phyloP scores from a whole-genome alignment of 2,888 invertebrate genomes.

The Athripsodes cinereus region DNA sequence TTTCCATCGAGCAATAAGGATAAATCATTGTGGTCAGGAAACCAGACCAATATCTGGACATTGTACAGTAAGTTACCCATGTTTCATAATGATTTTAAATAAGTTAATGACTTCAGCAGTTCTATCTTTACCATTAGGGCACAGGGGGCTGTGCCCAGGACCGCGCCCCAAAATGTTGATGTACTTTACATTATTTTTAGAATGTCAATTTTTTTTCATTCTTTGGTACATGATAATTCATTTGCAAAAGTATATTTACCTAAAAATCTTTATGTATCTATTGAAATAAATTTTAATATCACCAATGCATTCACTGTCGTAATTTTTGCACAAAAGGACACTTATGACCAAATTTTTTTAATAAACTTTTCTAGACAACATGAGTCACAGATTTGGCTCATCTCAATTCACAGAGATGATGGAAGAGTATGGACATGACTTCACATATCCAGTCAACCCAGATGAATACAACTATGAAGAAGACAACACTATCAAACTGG shows the following conservation, averaged over 20 bases:
- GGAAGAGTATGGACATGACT: slow-evolving; percentile 64
- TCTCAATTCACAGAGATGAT: slow-evolving; percentile 63
- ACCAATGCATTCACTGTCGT: background rate
- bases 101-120: too few species aligned
- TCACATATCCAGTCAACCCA: slow-evolving; percentile 63
- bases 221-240: too few species aligned
- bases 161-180: too few species aligned
- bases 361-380: slow-evolving; percentile 52
- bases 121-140: too few species aligned
- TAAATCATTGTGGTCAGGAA: slow-evolving; percentile 72
- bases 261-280: too few species aligned
- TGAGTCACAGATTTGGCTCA: slow-evolving; percentile 64
- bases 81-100: too few species aligned
- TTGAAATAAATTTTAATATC: background rate
- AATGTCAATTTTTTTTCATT: too few species aligned
- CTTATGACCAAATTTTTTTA: background rate
- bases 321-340: too few species aligned
- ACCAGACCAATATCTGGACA: slow-evolving; percentile 76
- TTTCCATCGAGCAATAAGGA: slow-evolving; percentile 67
- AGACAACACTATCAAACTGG: slow-evolving; percentile 41
- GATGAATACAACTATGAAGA: slow-evolving; percentile 71
- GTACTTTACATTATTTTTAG: too few species aligned
- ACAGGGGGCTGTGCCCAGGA: too few species aligned
- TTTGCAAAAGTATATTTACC: too few species aligned
- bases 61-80: slow-evolving; percentile 64